Conservation (phyloP, 2,113 vertebrate genomes). For the Hyperopisus bebe region DNA sequence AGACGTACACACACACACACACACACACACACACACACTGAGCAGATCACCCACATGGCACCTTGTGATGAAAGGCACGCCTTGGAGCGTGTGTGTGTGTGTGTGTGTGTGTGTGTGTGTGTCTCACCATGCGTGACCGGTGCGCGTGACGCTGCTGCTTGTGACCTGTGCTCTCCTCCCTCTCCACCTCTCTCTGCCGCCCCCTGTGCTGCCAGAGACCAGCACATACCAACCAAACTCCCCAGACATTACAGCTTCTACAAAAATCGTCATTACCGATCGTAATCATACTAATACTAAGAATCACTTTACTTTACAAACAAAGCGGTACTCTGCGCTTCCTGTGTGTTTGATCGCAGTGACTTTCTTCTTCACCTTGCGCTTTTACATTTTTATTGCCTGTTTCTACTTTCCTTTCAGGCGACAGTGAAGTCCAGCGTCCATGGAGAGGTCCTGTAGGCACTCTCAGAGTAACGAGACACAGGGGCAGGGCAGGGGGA, state of each 20-base stretch:
- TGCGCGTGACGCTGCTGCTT: not conserved
- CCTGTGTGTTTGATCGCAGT: conserved; percentile 38
- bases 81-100: conserved; percentile 50
- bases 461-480: conserved; percentile 50
- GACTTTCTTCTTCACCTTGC: conserved; percentile 1
- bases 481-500: conserved; percentile 16
- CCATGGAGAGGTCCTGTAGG: conserved; percentile 54
- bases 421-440: conserved; percentile 64
- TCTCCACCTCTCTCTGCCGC: not conserved
- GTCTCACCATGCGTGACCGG: conserved; percentile 6
- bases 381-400: conserved; percentile 30
- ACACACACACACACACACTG: not conserved
- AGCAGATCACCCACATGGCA: conserved; percentile 37
- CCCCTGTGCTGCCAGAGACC: conserved; percentile 6
- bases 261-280: conserved; percentile 65
- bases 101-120: conserved; percentile 33
- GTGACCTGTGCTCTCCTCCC: not conserved
- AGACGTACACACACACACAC: not conserved
- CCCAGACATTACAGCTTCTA: conserved; percentile 57
- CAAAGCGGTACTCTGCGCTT: conserved; percentile 37
- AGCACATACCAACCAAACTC: conserved; percentile 47
- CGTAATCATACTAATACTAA: conserved; percentile 64
- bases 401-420: conserved; percentile 42
- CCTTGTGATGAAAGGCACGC: conserved; percentile 60
- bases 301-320: conserved; percentile 53